These are phyloP conservation scores for Cynaeus angustus DNA, from an alignment of 2,888 invertebrate genomes.

Conservation along the genomic window DNA sequence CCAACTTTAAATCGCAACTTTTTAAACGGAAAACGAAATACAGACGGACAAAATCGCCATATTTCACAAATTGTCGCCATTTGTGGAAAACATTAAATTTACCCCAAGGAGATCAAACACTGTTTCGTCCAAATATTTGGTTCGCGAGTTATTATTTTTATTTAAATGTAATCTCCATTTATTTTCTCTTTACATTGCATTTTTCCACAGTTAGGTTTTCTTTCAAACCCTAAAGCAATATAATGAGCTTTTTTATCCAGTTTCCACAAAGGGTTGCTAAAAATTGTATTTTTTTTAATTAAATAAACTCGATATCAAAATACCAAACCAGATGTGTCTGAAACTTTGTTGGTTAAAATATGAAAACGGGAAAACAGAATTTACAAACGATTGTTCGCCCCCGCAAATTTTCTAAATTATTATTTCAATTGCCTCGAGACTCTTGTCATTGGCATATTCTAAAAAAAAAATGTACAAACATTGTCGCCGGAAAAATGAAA, in stretches of 20 bases:
- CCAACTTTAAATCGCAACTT: slow-evolving; percentile 42
- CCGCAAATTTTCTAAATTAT: slow-evolving; percentile 1
- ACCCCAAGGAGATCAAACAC: too few species aligned
- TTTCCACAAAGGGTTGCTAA: slow-evolving; percentile 10
- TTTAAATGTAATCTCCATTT: too few species aligned
- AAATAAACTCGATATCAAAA: slow-evolving; percentile 6
- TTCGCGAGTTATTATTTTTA: too few species aligned
- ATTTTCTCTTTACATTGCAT: too few species aligned
- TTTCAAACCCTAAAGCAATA: too few species aligned
- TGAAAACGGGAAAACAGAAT: not conserved
- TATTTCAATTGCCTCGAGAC: slow-evolving; percentile 2
- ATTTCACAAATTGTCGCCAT: too few species aligned
- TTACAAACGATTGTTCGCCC: slow-evolving; percentile 1
- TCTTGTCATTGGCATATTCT: not conserved
- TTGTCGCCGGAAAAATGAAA: slow-evolving; percentile 1
- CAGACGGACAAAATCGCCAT: too few species aligned
- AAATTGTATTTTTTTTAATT: slow-evolving; percentile 13
- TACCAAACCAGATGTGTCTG: slow-evolving; percentile 7
- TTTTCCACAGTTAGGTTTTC: too few species aligned
- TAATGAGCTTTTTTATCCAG: slow-evolving; percentile 11
- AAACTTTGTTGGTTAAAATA: not conserved
- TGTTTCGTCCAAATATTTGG: too few species aligned
- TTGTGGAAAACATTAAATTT: too few species aligned
- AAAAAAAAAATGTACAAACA: not conserved
- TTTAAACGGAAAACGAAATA: too few species aligned